phyloP scores from a whole-genome alignment of 2,888 invertebrate genomes.

The Disparrhopalites patrizii region DNA sequence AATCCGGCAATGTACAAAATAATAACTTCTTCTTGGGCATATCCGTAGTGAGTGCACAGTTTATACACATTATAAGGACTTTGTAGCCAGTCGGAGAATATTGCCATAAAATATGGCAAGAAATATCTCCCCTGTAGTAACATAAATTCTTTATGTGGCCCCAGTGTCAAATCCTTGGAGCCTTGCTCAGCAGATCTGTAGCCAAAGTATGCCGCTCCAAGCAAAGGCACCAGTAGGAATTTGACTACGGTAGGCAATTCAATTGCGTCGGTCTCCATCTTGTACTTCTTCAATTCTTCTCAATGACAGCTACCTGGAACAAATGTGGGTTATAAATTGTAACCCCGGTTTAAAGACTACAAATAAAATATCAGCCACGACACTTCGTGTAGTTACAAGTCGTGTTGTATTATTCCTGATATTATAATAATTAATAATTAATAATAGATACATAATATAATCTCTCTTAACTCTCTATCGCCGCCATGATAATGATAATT shows the following conservation, averaged over 20 bases:
- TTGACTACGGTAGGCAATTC: constrained; percentile 20
- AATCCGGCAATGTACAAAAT: constrained; percentile 60
- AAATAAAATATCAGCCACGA: too few relatives aligned
- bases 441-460: too few relatives aligned
- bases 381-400: too few relatives aligned
- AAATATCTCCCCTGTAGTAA: constrained; percentile 57
- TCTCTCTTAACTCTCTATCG: too few relatives aligned
- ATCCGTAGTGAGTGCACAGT: constrained; percentile 59
- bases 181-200: constrained; percentile 41
- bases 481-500: too few relatives aligned
- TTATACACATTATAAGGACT: constrained; percentile 61
- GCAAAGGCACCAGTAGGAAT: constrained; percentile 33
- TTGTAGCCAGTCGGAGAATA: constrained; percentile 61
- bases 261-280: background rate
- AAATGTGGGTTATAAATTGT: too few relatives aligned
- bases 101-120: constrained; percentile 56
- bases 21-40: constrained; percentile 57
- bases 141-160: constrained; percentile 53
- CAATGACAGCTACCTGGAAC: too few relatives aligned
- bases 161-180: constrained; percentile 29
- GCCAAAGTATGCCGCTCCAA: constrained; percentile 35
- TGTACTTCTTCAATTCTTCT: background rate
- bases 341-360: too few relatives aligned
- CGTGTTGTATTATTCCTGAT: too few relatives aligned
- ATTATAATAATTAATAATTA: too few relatives aligned